These are phyloP conservation scores for Lottia scabra DNA, from an alignment of 2,888 invertebrate species.

Conservation along the genomic window DNA sequence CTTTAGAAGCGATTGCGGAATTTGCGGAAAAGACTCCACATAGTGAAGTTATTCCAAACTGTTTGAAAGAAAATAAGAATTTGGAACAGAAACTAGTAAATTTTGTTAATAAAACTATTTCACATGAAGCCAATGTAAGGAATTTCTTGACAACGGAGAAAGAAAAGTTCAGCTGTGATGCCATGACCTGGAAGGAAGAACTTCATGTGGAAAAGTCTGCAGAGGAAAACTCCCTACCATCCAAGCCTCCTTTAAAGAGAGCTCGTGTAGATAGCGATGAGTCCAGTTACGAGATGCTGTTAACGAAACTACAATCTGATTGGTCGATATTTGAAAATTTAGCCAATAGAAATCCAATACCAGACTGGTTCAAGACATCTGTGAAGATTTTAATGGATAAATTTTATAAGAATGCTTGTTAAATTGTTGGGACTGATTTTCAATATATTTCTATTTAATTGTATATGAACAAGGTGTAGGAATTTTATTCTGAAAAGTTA, in stretches of 20 bases:
- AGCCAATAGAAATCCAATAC: background rate
- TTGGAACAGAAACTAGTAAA: conserved; percentile 47
- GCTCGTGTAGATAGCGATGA: background rate
- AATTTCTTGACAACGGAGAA: background rate
- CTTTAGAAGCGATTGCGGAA: conserved; percentile 47
- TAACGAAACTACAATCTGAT: background rate
- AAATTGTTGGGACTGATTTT: too few species aligned
- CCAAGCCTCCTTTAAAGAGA: background rate
- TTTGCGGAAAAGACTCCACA: conserved; percentile 58
- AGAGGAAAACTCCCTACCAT: background rate
- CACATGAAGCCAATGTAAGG: background rate
- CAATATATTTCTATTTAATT: too few species aligned
- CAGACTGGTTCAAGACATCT: background rate
- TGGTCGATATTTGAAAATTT: background rate
- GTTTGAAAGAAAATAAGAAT: conserved; percentile 38
- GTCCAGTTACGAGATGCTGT: background rate
- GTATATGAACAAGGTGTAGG: too few species aligned
- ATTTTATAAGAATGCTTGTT: background rate
- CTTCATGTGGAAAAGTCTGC: background rate
- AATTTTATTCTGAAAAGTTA: too few species aligned
- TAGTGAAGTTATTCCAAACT: conserved; percentile 53
- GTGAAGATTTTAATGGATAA: background rate
- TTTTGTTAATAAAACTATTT: conserved; percentile 41
- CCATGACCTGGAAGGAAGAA: background rate
- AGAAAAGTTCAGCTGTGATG: background rate